Evolutionary conservation across 2,797 vertebrate genomes (phyloP).

Genomic region (Lepidocolaptes lacrymiger): DNA sequence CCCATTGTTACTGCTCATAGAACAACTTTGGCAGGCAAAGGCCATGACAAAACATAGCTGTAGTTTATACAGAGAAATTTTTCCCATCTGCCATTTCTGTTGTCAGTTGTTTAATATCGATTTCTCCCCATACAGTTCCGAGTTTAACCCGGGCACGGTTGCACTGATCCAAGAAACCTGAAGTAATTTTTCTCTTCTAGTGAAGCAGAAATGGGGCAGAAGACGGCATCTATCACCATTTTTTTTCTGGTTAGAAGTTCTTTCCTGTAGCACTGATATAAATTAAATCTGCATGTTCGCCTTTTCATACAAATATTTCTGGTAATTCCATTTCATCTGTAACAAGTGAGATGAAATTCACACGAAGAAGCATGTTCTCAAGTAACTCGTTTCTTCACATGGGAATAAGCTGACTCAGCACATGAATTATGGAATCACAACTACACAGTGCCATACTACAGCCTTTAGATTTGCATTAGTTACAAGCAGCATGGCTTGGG

Average conservation of each 20-base stretch:
- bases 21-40: constrained; percentile 38
- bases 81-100: constrained; percentile 40
- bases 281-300: background rate
- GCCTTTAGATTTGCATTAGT: background rate
- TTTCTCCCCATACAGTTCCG: constrained; percentile 32
- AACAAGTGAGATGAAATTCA: constrained; percentile 43
- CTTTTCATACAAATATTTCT: constrained; percentile 61
- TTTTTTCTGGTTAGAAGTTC: constrained; percentile 28
- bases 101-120: background rate
- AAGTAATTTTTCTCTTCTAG: constrained; percentile 30
- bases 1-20: constrained; percentile 22
- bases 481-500: background rate
- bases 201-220: background rate
- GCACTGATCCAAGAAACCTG: background rate
- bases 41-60: background rate
- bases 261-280: background rate
- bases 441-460: background rate
- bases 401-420: constrained; percentile 3
- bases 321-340: constrained; percentile 50
- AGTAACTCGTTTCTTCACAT: background rate
- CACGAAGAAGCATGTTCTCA: background rate
- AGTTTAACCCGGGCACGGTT: background rate
- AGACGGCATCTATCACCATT: background rate
- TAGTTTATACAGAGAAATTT: background rate
- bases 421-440: constrained; percentile 24